Evolutionary conservation across 2,113 vertebrate species (phyloP).

Genomic region (Leptodactylus fuscus): DNA sequence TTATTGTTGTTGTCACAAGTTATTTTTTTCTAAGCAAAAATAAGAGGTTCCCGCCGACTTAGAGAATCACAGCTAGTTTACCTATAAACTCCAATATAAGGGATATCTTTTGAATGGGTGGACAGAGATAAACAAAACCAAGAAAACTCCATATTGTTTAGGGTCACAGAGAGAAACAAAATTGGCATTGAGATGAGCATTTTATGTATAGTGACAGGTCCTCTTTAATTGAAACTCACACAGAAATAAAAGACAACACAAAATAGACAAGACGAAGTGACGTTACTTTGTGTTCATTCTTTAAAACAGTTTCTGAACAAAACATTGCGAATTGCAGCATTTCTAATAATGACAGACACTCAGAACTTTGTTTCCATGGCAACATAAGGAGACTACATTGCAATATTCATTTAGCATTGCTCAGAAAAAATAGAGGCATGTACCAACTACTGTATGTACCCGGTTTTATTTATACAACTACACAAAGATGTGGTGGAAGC

Average conservation of each 20-base stretch:
- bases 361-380: background rate
- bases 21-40: no score
- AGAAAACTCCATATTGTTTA: no score
- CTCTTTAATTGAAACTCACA: background rate
- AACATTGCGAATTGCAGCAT: background rate
- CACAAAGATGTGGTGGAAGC: background rate
- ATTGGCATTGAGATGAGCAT: no score
- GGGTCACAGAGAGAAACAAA: background rate
- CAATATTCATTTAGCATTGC: background rate
- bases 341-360: slow-evolving; percentile 4
- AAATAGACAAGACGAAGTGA: background rate
- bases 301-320: background rate
- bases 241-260: background rate
- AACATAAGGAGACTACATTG: background rate
- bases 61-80: no score
- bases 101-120: no score
- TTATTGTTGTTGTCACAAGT: no score
- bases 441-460: background rate
- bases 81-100: no score
- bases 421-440: background rate
- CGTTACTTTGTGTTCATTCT: background rate
- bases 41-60: no score
- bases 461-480: background rate
- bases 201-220: no score
- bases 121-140: no score